These are phyloP conservation scores for Crypturellus undulatus DNA, from an alignment of 2,113 vertebrate species.

Conservation along the genomic window DNA sequence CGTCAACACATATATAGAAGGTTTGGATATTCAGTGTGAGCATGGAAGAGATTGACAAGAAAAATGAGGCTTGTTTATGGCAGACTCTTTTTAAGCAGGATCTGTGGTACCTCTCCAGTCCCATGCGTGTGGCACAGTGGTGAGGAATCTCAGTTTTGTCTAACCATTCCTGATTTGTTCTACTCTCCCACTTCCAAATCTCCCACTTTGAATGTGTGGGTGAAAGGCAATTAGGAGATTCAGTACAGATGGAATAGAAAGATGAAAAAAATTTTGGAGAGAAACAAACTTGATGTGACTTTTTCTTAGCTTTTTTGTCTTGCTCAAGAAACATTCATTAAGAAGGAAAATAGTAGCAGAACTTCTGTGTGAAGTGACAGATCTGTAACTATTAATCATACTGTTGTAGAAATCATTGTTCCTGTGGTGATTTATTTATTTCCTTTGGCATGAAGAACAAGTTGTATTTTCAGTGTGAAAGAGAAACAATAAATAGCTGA, in stretches of 20 bases:
- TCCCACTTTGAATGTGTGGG: background rate
- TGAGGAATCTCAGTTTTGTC: background rate
- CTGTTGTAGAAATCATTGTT: constrained; percentile 29
- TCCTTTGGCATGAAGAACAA: constrained; percentile 1
- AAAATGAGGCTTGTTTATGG: background rate
- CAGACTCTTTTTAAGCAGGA: background rate
- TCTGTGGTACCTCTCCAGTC: background rate
- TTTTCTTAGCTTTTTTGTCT: constrained; percentile 15
- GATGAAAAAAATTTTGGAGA: background rate
- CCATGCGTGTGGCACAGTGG: background rate
- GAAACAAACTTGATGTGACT: background rate
- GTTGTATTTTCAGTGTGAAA: constrained; percentile 2
- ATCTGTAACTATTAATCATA: constrained; percentile 35
- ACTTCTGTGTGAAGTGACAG: constrained; percentile 8
- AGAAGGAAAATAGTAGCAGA: constrained; percentile 23
- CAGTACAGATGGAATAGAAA: background rate
- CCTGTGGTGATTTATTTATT: background rate
- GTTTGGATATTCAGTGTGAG: background rate
- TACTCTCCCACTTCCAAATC: background rate
- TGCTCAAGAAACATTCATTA: constrained; percentile 28
- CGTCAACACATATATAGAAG: background rate
- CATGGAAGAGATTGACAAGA: background rate
- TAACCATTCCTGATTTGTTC: background rate
- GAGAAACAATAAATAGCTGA: constrained; percentile 24
- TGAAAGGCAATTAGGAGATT: background rate